Base-by-base conservation (phyloP, 2,113 vertebrate species). In the Spermophilus dauricus region DNA sequence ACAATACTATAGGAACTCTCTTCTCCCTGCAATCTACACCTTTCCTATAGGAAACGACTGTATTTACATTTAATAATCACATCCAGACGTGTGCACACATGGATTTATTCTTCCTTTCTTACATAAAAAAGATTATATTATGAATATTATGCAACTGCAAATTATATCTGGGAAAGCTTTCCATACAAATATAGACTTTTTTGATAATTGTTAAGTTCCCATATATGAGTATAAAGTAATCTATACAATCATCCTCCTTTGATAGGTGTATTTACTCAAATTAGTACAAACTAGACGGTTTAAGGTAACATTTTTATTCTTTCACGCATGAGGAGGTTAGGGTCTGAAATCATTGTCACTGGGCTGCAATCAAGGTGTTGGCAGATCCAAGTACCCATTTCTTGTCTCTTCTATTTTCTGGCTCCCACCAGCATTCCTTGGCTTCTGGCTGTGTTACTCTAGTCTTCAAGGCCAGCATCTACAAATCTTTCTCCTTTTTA, bases 61-160 rank as follows among this genome's bases (percentile, higher is more conserved):
- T 8, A 92, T 11, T 88, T 75, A 53, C 1, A 34, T 56, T 94
- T 96, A 53, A 95, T 96, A 96, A 65, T 89, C 92, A 90, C 34
- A 86, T 87, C 22, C 37, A 89, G n/a, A 24, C 14, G 42, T 37
- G 42, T 42, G 65, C 24, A 58, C 12, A 72, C 11, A 16, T 0
- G 67, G 2, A 9, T 28, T 96, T 81, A 53, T 17, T 81, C 92
- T 67, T 42, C 51, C 69, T 72, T 95, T 77, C 17, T 58, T 56
- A 95, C 6, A 72, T 53, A 53, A 24, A 77, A 61, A 37, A 94
- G 3, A n/a, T 86, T 76, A 84, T 58, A 20, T 17, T 51, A 39
- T 73, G 67, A 91, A 53, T 85, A 96, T 73, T 73, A 67, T 39
- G 7, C 37, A 80, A 83, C 12, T 91, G 13, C 3, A 94, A 89